phyloP scores from a whole-genome alignment of 92 coral and sea anemone genomes.

The Palythoa caribaeorum region DNA sequence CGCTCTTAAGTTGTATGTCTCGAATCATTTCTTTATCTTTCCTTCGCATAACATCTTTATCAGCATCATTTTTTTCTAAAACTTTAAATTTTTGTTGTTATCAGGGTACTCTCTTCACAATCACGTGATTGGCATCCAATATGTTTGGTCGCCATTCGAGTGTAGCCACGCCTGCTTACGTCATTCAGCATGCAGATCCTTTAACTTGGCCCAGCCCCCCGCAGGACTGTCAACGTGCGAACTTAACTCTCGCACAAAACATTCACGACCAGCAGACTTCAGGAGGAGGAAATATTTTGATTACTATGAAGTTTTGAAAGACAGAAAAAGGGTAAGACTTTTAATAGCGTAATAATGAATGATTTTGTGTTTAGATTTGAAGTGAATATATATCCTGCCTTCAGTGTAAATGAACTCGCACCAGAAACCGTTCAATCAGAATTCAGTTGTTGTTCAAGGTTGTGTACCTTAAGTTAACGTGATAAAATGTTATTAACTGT shows the following conservation, averaged over 20 bases:
- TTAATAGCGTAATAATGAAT: too few species aligned
- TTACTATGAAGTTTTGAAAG: conserved; percentile 38
- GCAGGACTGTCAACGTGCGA: conserved; percentile 15
- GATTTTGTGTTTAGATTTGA: too few species aligned
- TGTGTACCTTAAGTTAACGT: too few species aligned
- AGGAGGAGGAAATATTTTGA: conserved; percentile 10
- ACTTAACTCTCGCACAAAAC: conserved; percentile 21
- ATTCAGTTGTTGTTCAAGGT: too few species aligned
- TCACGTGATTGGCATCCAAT: conserved; percentile 12
- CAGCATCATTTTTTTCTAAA: not conserved
- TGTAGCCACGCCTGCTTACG: conserved; percentile 36
- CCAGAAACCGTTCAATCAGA: too few species aligned
- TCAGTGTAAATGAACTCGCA: too few species aligned
- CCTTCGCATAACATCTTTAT: not conserved
- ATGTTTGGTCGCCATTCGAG: conserved; percentile 21
- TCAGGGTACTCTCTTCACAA: conserved; percentile 16
- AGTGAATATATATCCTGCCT: too few species aligned
- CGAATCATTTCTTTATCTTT: too few species aligned
- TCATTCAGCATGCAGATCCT: conserved; percentile 40
- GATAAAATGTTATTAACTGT: too few species aligned
- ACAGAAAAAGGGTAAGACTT: conserved; percentile 13
- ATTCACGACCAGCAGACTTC: conserved; percentile 40
- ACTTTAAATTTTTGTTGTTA: not conserved
- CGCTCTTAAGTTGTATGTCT: too few species aligned
- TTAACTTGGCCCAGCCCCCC: conserved; percentile 29